Percentiles rank a stretch among this genome's conserved stretches.
These are phyloP conservation scores for Gopherus flavomarginatus DNA, from an alignment of 2,113 vertebrate genomes.

Conservation along the genomic window DNA sequence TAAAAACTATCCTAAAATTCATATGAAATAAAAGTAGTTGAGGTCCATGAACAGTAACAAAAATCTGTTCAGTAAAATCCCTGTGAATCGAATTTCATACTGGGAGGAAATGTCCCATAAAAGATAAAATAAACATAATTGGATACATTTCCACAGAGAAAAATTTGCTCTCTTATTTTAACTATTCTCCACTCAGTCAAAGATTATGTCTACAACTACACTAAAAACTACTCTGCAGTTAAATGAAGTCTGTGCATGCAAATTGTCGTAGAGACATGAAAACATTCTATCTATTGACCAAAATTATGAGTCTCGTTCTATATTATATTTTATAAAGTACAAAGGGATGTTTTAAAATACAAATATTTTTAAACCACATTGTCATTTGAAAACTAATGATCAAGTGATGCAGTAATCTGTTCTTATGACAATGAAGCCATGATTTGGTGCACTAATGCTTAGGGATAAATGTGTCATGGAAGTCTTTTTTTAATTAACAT, in stretches of 20 bases:
- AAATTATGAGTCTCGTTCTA: not conserved
- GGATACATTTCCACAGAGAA: not conserved
- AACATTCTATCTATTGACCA: not conserved
- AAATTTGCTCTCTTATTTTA: not conserved
- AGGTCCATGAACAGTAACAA: not conserved
- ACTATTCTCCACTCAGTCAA: not conserved
- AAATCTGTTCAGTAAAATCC: not conserved
- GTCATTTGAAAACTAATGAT: not conserved
- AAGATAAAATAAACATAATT: not conserved
- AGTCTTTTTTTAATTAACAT: not conserved
- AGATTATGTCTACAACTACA: not conserved
- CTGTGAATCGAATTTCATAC: not conserved
- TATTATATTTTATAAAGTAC: not conserved
- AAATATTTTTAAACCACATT: not conserved
- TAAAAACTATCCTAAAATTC: not conserved
- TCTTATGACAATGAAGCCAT: not conserved
- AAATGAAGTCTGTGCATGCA: not conserved
- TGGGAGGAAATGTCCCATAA: not conserved
- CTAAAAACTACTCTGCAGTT: not conserved
- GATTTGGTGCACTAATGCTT: not conserved
- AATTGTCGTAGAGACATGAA: not conserved
- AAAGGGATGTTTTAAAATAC: not conserved
- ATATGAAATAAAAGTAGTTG: not conserved
- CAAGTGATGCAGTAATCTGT: not conserved
- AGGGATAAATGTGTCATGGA: not conserved